A percentile compares a stretch with the other conserved stretches of the same genome.
phyloP scores from a whole-genome alignment of 1,140 invertebrate genomes.

The Archivesica marissinica region DNA sequence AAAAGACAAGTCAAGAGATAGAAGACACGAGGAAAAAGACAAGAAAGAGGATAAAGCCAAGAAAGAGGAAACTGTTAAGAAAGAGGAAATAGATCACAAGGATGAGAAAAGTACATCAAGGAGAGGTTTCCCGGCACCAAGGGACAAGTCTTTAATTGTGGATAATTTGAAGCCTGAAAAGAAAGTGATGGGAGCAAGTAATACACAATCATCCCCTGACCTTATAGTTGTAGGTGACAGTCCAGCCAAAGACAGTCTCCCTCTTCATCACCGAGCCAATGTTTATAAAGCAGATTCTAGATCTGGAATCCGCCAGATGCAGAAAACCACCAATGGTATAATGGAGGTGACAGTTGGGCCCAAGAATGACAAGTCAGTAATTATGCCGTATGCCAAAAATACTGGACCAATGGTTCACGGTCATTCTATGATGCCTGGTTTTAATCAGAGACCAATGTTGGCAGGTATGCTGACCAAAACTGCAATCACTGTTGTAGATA shows the following conservation, averaged over 20 bases:
- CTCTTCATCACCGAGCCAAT: conserved; percentile 35
- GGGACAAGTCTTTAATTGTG: conserved; percentile 1
- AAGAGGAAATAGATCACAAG: not conserved
- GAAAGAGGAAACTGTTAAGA: conserved; percentile 10
- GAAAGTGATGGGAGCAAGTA: conserved; percentile 13
- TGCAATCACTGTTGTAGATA: not conserved
- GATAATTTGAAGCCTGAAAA: not conserved
- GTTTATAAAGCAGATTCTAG: conserved; percentile 7
- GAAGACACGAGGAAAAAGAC: not conserved
- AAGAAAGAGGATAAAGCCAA: conserved; percentile 24
- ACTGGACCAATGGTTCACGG: too few species aligned
- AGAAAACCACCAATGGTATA: conserved; percentile 1
- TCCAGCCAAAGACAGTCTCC: not conserved
- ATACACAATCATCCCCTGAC: not conserved
- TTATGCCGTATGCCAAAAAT: not conserved
- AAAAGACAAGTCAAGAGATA: conserved; percentile 43
- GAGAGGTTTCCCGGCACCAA: conserved; percentile 41
- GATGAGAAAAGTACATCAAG: conserved; percentile 22
- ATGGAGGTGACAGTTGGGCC: conserved; percentile 40
- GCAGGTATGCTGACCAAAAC: not conserved
- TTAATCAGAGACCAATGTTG: not conserved
- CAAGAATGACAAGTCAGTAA: conserved; percentile 9
- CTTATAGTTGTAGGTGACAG: conserved; percentile 25
- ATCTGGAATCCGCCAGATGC: conserved; percentile 16
- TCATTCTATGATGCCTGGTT: too few species aligned